These are phyloP conservation scores for Muscidifurax raptorellus DNA, from an alignment of 1,140 invertebrate genomes.

Conservation along the genomic window DNA sequence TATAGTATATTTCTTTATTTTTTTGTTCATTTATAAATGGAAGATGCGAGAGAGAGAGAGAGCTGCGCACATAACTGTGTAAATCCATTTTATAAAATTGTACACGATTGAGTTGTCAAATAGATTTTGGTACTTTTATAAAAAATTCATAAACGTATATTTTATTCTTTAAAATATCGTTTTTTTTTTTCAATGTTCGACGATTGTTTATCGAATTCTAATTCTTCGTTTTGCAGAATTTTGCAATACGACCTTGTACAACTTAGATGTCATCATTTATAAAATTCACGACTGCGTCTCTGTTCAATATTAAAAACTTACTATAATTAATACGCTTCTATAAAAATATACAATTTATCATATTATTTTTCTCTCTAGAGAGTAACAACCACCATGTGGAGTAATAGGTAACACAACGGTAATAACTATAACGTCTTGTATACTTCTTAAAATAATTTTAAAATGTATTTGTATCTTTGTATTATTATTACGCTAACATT, in stretches of 20 bases:
- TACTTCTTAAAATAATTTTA: background rate
- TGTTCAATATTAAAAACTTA: conserved; percentile 22
- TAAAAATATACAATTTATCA: conserved; percentile 43
- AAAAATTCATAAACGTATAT: conserved; percentile 7
- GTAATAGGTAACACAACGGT: conserved; percentile 37
- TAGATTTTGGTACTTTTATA: background rate
- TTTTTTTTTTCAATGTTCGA: background rate
- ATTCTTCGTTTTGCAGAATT: background rate
- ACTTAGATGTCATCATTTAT: background rate
- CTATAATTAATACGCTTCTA: conserved; percentile 15
- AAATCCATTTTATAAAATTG: background rate
- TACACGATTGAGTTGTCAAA: background rate
- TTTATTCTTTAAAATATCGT: background rate
- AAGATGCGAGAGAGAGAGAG: background rate
- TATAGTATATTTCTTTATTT: conserved; percentile 5
- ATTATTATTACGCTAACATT: conserved; percentile 7
- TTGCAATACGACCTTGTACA: background rate
- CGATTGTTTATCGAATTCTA: background rate
- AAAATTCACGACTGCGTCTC: background rate
- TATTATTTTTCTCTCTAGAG: background rate
- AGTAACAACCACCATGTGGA: conserved; percentile 36
- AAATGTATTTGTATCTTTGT: background rate
- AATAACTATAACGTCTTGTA: conserved; percentile 22
- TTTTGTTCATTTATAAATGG: conserved; percentile 3
- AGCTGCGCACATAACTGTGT: background rate